phyloP scores from a whole-genome alignment of 2,113 vertebrate genomes.

The Alethe castanea region DNA sequence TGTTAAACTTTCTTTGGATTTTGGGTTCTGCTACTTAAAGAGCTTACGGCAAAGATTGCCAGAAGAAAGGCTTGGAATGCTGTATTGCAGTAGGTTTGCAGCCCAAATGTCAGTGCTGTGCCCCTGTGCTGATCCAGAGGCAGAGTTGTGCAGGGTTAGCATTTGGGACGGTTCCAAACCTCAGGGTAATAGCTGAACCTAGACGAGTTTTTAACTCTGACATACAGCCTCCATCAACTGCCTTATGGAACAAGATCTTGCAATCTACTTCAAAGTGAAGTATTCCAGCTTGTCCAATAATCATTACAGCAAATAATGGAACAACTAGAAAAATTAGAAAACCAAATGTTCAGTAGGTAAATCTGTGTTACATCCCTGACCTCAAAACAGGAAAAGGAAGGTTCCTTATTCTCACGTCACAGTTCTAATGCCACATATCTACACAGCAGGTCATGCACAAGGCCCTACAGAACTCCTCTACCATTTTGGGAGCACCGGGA shows the following conservation, averaged over 20 bases:
- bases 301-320: neutral
- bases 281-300: neutral
- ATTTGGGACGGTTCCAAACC: neutral
- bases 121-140: neutral
- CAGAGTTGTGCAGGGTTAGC: neutral
- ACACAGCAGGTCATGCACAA: neutral
- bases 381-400: neutral
- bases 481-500: neutral
- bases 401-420: neutral
- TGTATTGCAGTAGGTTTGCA: neutral
- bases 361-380: neutral
- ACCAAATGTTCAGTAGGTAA: neutral
- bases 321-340: neutral
- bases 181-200: neutral
- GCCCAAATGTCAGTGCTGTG: neutral
- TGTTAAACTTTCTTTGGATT: neutral
- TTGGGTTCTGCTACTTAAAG: neutral
- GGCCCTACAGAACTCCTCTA: neutral
- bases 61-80: neutral
- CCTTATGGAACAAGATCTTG: neutral
- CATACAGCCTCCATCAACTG: neutral
- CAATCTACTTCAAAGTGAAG: neutral
- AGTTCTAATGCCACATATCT: neutral
- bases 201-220: neutral
- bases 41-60: rapidly evolving